A percentile compares a stretch with the other conserved stretches of the same genome.
Evolutionary conservation across 2,888 invertebrate genomes (phyloP).

Genomic region (Drosophila pegasa): DNA sequence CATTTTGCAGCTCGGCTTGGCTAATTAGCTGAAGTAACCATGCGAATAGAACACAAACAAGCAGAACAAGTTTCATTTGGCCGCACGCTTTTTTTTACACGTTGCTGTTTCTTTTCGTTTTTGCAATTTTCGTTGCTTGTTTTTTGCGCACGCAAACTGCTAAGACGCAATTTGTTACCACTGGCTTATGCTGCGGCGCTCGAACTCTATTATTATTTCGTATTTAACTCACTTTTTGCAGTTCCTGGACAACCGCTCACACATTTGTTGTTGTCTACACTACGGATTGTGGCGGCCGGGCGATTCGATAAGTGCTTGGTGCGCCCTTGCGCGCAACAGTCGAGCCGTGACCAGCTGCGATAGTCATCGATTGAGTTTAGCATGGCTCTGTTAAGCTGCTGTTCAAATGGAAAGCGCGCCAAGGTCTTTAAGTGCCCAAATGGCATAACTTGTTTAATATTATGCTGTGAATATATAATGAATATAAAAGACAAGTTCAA

Average conservation of each 20-base stretch:
- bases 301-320: slow-evolving; percentile 26
- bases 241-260: slow-evolving; percentile 59
- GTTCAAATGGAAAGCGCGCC: neutral
- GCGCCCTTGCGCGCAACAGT: neutral
- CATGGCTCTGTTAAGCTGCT: slow-evolving; percentile 1
- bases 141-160: slow-evolving; percentile 2
- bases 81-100: slow-evolving; percentile 27
- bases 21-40: slow-evolving; percentile 71
- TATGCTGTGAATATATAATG: no score
- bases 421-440: no score
- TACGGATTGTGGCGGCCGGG: slow-evolving; percentile 42
- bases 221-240: slow-evolving; percentile 52
- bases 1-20: slow-evolving; percentile 36
- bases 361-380: slow-evolving; percentile 13
- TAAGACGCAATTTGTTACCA: slow-evolving; percentile 24
- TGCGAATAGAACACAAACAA: slow-evolving; percentile 66
- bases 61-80: slow-evolving; percentile 58
- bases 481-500: no score
- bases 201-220: slow-evolving; percentile 28
- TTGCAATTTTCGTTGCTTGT: neutral
- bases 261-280: slow-evolving; percentile 59
- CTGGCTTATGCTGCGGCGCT: slow-evolving; percentile 2
- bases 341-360: neutral
- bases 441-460: no score
- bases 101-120: slow-evolving; percentile 8